phyloP scores from a whole-genome alignment of 2,888 invertebrate genomes.

The Empis stercorea region DNA sequence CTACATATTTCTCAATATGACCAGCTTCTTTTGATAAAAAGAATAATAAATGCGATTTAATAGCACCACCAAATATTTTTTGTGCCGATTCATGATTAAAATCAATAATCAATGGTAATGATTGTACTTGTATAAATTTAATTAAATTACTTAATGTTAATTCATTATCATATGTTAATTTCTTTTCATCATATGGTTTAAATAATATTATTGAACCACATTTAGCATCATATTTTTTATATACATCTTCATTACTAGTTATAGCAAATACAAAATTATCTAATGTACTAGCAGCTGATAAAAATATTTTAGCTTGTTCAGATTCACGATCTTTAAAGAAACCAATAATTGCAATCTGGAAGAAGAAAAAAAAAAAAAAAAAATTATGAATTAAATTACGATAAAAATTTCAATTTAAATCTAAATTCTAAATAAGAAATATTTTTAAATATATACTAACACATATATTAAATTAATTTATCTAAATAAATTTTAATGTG shows the following conservation, averaged over 20 bases:
- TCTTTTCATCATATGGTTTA: constrained; percentile 89
- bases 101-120: constrained; percentile 84
- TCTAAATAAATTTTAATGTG: no score
- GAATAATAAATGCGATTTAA: constrained; percentile 90
- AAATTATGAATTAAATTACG: background rate
- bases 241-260: constrained; percentile 62
- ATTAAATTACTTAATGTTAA: constrained; percentile 53
- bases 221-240: constrained; percentile 64
- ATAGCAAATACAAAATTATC: constrained; percentile 88
- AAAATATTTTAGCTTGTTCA: constrained; percentile 70
- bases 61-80: constrained; percentile 96
- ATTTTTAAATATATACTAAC: no score
- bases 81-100: constrained; percentile 96
- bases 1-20: constrained; percentile 66
- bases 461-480: no score
- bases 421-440: no score
- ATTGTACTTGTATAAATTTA: constrained; percentile 71
- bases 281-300: constrained; percentile 61
- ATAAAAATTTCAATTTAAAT: no score
- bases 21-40: constrained; percentile 88
- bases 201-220: constrained; percentile 73
- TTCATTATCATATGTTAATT: constrained; percentile 59
- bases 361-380: background rate
- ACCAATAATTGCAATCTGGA: constrained; percentile 72
- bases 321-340: constrained; percentile 76